phyloP scores from a whole-genome alignment of 2,797 vertebrate genomes.

The Tadarida brasiliensis region DNA sequence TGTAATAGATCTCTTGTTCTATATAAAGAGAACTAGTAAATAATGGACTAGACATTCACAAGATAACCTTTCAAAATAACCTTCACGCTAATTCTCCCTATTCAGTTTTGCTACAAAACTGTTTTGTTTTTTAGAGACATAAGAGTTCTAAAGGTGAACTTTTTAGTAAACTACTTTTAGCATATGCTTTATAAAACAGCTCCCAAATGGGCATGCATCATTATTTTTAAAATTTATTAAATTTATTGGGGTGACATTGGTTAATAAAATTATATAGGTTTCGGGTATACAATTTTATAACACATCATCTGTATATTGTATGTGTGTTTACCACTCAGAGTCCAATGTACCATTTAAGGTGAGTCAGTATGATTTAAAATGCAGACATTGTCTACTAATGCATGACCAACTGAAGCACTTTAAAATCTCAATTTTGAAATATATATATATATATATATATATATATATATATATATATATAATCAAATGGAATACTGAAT shows the following conservation, averaged over 20 bases:
- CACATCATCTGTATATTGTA: not conserved
- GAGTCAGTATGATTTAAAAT: slow-evolving; percentile 30
- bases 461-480: not conserved
- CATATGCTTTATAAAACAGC: not conserved
- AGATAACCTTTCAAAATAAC: not conserved
- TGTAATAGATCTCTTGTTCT: not conserved
- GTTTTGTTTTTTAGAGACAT: not conserved
- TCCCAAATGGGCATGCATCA: not conserved
- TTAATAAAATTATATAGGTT: not conserved
- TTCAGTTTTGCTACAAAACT: not conserved
- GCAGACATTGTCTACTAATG: not conserved
- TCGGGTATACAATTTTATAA: not conserved
- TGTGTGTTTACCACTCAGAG: not conserved
- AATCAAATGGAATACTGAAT: slow-evolving; percentile 41
- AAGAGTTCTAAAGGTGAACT: not conserved
- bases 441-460: not conserved
- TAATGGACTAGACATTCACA: not conserved
- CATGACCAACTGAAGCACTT: not conserved
- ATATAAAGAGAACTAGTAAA: not conserved
- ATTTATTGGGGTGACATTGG: not conserved
- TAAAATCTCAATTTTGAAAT: slow-evolving; percentile 41
- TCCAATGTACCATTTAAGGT: not conserved
- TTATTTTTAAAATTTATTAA: not conserved
- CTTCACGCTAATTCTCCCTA: not conserved
- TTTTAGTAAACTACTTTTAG: not conserved